These are phyloP conservation scores for Artemia franciscana DNA, from an alignment of 1,140 invertebrate species.

Conservation along the genomic window DNA sequence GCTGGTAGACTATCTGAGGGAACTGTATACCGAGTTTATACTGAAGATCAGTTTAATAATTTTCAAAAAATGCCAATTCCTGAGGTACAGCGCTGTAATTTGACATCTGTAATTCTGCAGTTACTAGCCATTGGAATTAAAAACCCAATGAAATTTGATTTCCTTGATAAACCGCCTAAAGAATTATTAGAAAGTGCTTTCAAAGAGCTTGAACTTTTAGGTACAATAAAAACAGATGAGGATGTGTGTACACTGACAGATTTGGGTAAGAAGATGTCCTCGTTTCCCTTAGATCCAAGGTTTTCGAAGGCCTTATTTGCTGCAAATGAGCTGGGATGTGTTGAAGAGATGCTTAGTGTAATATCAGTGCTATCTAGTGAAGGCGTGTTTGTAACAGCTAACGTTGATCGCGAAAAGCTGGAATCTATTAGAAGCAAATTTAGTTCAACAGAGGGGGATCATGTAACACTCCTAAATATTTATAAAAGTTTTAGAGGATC, in stretches of 20 bases:
- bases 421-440: slow-evolving; percentile 49
- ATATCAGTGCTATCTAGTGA: slow-evolving; percentile 42
- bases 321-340: slow-evolving; percentile 48
- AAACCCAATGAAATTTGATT: slow-evolving; percentile 55
- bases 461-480: slow-evolving; percentile 73
- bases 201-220: slow-evolving; percentile 42
- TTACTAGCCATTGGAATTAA: slow-evolving; percentile 60
- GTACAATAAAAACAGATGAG: slow-evolving; percentile 33
- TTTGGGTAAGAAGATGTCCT: slow-evolving; percentile 59
- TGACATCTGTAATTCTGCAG: slow-evolving; percentile 50
- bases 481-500: slow-evolving; percentile 49
- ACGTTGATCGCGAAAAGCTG: slow-evolving; percentile 36
- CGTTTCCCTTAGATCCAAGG: slow-evolving; percentile 75
- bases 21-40: slow-evolving; percentile 59
- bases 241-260: slow-evolving; percentile 37
- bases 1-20: slow-evolving; percentile 66
- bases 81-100: slow-evolving; percentile 60
- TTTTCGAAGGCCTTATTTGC: slow-evolving; percentile 60
- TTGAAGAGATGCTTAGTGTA: slow-evolving; percentile 56
- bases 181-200: slow-evolving; percentile 41
- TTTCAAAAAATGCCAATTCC: slow-evolving; percentile 48
- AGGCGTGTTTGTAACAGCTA: slow-evolving; percentile 28
- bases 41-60: slow-evolving; percentile 37
- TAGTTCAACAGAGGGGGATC: slow-evolving; percentile 64
- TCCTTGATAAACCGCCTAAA: slow-evolving; percentile 60